These are phyloP conservation scores for Serinus canaria DNA, from an alignment of 2,113 vertebrate species.

Conservation along the genomic window DNA sequence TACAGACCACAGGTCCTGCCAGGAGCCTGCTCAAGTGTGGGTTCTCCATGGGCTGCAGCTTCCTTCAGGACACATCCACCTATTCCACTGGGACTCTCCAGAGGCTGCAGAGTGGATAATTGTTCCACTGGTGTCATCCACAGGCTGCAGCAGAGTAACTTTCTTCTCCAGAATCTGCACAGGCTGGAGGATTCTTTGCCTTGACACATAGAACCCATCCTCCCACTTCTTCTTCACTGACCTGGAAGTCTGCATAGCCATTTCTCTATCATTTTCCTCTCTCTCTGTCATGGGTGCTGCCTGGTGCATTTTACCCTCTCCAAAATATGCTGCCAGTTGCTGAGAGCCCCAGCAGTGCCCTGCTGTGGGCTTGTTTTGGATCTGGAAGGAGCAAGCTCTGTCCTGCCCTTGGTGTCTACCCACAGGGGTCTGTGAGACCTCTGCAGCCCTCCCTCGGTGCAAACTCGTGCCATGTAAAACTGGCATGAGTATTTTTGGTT, in stretches of 20 bases:
- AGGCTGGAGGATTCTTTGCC: not conserved
- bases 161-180: not conserved
- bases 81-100: rapidly evolving
- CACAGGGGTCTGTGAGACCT: not conserved
- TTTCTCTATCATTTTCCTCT: not conserved
- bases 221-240: not conserved
- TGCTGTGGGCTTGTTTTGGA: not conserved
- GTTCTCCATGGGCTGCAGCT: not conserved
- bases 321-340: not conserved
- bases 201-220: rapidly evolving
- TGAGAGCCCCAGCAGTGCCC: not conserved
- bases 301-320: not conserved
- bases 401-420: not conserved
- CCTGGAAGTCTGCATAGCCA: not conserved
- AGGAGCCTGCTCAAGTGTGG: not conserved
- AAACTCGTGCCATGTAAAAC: not conserved
- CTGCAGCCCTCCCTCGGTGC: rapidly evolving
- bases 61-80: not conserved
- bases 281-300: not conserved
- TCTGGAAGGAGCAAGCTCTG: rapidly evolving
- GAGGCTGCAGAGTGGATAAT: not conserved
- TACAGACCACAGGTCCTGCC: not conserved
- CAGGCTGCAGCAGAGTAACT: not conserved
- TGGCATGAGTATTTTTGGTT: not conserved
- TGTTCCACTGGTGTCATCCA: not conserved